Evolutionary conservation across 2,113 vertebrate genomes (phyloP), one percentile per base, ranked within the genome.

Genomic region (Oncorhynchus keta): DNA sequence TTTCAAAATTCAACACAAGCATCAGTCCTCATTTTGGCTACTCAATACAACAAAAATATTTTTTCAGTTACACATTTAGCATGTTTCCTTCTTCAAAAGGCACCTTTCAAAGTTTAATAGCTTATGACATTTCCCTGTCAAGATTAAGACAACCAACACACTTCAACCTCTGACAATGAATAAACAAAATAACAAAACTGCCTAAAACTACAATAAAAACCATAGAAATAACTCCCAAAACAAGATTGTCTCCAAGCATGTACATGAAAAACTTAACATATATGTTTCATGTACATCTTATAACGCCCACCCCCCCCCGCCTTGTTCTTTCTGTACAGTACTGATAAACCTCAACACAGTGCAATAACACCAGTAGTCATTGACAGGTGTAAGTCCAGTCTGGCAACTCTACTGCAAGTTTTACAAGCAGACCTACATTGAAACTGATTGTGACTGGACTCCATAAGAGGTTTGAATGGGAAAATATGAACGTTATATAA

Each of bases 21-120:
- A 18, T 75, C 72, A 82, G 30, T 73, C 67, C 72, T 61, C 30
- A 88, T 20, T 76, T 68, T 74, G 18, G 81, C 75, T 45, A 82
- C 61, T 67, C 1, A 24, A 77, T 22, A 75, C 65, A 80, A 81
- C 72, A 66, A 1, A 39, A 48, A 3, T 28, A 68, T 73, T 76
- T 85, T 90, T 89, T 82, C 89, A 14, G 87, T 78, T 92, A 83
- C 82, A 77, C 62, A 76, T 79, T 82, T 87, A 73, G 62, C 13
- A 28, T 72, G 64, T 82, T 73, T 73, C 71, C 7, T 9, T 76
- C 13, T 39, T 39, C 57, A 28, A 80, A 81, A 88, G 79, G 85
- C 84, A 76, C 81, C 70, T 84, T 84, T 76, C 75, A 35, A 82
- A 32, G 77, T 74, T 77, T 84, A 76, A 79, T 87, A 91, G 86